phyloP scores from a whole-genome alignment of 2,888 invertebrate species.

The Eremobia ochroleuca region DNA sequence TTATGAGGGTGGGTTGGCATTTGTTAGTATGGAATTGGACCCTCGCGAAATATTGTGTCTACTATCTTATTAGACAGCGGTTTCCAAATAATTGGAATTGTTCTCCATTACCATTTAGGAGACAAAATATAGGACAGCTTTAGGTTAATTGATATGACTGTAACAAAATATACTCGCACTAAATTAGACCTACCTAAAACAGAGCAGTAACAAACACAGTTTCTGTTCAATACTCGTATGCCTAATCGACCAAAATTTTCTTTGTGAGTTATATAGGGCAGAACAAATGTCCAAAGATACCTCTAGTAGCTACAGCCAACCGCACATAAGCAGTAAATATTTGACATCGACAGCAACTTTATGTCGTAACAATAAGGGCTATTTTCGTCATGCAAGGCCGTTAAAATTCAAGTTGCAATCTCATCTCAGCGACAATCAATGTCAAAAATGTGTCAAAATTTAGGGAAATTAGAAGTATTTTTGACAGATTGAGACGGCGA shows the following conservation, averaged over 20 bases:
- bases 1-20: constrained; percentile 67
- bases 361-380: neutral
- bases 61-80: constrained; percentile 60
- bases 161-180: neutral
- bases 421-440: neutral
- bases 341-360: neutral
- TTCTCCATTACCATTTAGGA: constrained; percentile 17
- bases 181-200: neutral
- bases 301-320: neutral
- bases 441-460: neutral
- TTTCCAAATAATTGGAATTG: constrained; percentile 58
- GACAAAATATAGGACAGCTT: constrained; percentile 12
- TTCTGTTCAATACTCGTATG: neutral
- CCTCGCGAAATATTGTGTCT: constrained; percentile 61
- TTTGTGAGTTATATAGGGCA: neutral
- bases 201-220: neutral
- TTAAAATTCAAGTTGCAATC: neutral
- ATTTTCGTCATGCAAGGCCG: neutral
- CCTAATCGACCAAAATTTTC: neutral
- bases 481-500: neutral
- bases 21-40: constrained; percentile 58
- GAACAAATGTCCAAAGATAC: neutral
- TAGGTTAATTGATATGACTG: constrained; percentile 16
- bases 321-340: neutral
- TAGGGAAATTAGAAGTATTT: neutral